phyloP scores from a whole-genome alignment of 2,797 vertebrate genomes.

The Arremon aurantiirostris region DNA sequence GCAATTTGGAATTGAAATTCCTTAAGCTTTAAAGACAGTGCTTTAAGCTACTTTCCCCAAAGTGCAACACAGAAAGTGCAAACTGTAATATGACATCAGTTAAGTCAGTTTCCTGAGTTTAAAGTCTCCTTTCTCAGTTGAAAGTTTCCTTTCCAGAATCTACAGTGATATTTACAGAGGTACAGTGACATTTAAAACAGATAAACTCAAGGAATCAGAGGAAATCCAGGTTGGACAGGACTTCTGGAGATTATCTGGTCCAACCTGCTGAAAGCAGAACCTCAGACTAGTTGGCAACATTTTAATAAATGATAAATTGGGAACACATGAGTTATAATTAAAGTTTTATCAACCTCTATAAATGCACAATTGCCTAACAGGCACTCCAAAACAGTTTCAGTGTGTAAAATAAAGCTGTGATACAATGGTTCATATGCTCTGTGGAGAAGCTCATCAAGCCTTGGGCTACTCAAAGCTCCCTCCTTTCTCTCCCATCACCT shows the following conservation, averaged over 20 bases:
- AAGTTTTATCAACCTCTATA: background rate
- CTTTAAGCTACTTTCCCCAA: background rate
- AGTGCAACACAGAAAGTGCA: background rate
- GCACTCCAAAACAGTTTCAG: background rate
- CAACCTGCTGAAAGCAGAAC: background rate
- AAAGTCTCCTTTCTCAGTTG: background rate
- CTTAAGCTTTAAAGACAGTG: background rate
- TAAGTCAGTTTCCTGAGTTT: background rate
- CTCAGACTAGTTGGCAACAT: background rate
- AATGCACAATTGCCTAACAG: background rate
- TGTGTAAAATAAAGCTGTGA: background rate
- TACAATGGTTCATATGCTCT: rapidly evolving
- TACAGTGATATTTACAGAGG: background rate
- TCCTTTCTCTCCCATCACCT: background rate
- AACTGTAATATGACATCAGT: background rate
- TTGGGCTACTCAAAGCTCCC: background rate
- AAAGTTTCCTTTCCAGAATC: background rate
- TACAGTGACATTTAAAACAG: background rate
- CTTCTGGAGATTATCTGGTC: background rate
- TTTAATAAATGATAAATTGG: background rate
- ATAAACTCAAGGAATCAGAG: background rate
- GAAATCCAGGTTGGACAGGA: background rate
- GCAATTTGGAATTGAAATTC: background rate
- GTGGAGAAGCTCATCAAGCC: background rate
- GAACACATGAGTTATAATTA: background rate